Evolutionary conservation across 2,797 vertebrate species (phyloP), one percentile per base, ranked within the genome.

Genomic region (Pangasius djambal): DNA sequence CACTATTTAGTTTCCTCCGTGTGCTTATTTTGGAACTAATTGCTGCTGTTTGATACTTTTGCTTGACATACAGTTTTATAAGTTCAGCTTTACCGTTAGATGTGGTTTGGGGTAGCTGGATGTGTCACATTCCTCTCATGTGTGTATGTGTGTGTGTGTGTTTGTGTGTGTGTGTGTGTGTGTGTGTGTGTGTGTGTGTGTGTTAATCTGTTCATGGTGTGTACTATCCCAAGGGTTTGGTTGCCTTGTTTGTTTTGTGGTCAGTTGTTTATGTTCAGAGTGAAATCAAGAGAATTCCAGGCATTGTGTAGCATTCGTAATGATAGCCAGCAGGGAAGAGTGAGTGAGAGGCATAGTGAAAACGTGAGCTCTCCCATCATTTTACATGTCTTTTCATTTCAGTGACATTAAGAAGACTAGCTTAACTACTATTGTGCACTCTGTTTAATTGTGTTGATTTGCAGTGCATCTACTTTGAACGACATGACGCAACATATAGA

Each of bases 231-330:
- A 82, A 87, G 90, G 87, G 82, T 85, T 55, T 85, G 75, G 83
- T 87, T 86, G 82, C 61, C 63, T 88, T 88, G 88, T 89, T 90
- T 91, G 82, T 86, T 82, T 91, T 89, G 90, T 92, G 88, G 87
- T 63, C 85, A 70, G 59, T 87, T 91, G 90, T 92, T 92, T 91
- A 89, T 89, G 87, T 90, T 91, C 25, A 83, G 78, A 87, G 79
- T 55, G 85, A 90, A 92, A 90, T 86, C 88, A 88, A 87, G 78
- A 88, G 70, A 82, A 91, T 93, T 92, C 88, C 92, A 74, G 70
- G 86, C 74, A 90, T 92, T 89, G 86, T 89, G 74, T 55, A 85
- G 83, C 69, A 69, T 90, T 90, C 78, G 50, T 65, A 81, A 88
- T 40, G 57, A 82, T 75, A 65, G 86, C 65, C 84, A 87, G 83